Evolutionary conservation across 2,888 invertebrate species (phyloP).

Genomic region (Pammene aurita): DNA sequence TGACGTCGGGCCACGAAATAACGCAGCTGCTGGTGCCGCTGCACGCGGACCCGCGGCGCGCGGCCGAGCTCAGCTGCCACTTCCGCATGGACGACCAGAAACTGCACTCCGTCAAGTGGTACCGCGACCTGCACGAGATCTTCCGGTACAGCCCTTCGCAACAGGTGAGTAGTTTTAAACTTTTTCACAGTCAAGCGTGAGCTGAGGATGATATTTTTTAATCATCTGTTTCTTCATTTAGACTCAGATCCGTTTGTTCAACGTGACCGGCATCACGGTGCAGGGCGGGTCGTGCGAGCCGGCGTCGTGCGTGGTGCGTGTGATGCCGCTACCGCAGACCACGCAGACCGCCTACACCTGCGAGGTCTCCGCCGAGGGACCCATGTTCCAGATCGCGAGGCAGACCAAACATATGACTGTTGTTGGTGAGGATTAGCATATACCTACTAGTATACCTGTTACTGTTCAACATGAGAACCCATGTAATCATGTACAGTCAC

Average conservation of each 20-base stretch:
- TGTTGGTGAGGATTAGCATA: slow-evolving; percentile 63
- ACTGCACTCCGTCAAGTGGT: slow-evolving; percentile 79
- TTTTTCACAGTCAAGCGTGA: slow-evolving; percentile 52
- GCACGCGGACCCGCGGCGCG: slow-evolving; percentile 76
- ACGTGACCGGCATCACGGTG: slow-evolving; percentile 73
- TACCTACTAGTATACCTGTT: not conserved
- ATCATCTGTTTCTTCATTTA: slow-evolving; percentile 48
- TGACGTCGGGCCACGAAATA: slow-evolving; percentile 75
- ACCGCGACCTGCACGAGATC: slow-evolving; percentile 76
- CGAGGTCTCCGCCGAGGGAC: slow-evolving; percentile 77
- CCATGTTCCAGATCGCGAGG: slow-evolving; percentile 75
- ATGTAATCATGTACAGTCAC: no score
- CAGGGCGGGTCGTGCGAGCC: slow-evolving; percentile 71
- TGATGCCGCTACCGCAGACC: slow-evolving; percentile 73
- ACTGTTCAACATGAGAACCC: no score
- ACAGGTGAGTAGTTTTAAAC: slow-evolving; percentile 34
- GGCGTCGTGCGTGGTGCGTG: slow-evolving; percentile 70
- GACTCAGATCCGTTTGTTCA: slow-evolving; percentile 74
- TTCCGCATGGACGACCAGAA: slow-evolving; percentile 76
- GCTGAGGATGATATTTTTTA: not conserved
- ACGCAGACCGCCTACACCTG: slow-evolving; percentile 73
- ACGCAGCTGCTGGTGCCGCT: slow-evolving; percentile 75
- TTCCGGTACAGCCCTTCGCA: slow-evolving; percentile 75
- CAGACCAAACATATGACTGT: slow-evolving; percentile 78
- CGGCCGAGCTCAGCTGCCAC: slow-evolving; percentile 78